Evolutionary conservation across 2,797 vertebrate species (phyloP).

Genomic region (Rhadinocentrus ornatus): DNA sequence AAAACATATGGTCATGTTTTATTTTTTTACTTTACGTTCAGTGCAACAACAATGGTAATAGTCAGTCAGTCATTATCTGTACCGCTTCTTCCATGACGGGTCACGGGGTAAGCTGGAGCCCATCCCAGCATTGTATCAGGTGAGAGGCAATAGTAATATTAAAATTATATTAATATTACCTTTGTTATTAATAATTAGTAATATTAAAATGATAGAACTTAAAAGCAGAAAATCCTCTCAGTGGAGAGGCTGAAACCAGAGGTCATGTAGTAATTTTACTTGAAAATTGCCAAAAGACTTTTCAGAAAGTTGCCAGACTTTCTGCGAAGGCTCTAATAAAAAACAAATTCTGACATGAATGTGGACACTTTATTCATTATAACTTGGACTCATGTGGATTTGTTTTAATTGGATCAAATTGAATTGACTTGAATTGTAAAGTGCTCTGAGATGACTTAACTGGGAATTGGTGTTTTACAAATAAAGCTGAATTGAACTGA

Average conservation of each 20-base stretch:
- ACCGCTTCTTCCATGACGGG: too few relatives aligned
- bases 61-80: too few relatives aligned
- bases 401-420: too few relatives aligned
- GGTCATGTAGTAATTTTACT: constrained; percentile 1
- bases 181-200: background rate
- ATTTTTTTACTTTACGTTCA: background rate
- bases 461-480: too few relatives aligned
- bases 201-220: background rate
- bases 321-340: background rate
- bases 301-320: constrained; percentile 5
- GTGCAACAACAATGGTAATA: background rate
- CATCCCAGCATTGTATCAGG: too few relatives aligned
- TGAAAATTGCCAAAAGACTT: background rate
- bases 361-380: too few relatives aligned
- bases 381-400: too few relatives aligned
- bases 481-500: too few relatives aligned
- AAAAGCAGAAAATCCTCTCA: background rate
- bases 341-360: background rate
- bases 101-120: too few relatives aligned
- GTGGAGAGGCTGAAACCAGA: background rate
- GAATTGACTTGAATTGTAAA: too few relatives aligned
- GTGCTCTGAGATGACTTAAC: too few relatives aligned
- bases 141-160: background rate
- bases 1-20: background rate
- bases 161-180: background rate